Evolutionary conservation across 2,113 vertebrate species (phyloP).

Genomic region (Clarias gariepinus): DNA sequence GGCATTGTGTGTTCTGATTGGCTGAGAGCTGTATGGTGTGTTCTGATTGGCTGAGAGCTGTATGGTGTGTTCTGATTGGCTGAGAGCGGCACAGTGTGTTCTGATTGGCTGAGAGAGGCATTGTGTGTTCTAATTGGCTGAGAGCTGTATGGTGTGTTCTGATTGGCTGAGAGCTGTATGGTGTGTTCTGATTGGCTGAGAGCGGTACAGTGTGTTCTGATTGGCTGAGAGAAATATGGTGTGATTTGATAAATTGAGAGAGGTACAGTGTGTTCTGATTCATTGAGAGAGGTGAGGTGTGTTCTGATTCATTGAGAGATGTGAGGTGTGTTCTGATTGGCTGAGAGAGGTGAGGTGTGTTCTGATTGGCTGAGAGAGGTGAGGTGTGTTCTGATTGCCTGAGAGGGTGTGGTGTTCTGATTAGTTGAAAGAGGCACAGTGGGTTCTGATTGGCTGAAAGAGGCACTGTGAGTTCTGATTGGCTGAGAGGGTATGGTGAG

Average conservation of each 20-base stretch:
- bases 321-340: not conserved
- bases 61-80: not conserved
- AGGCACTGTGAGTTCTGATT: not conserved
- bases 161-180: not conserved
- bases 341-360: not conserved
- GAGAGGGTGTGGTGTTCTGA: too few species aligned
- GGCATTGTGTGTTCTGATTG: not conserved
- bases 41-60: not conserved
- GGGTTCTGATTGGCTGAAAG: not conserved
- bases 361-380: not conserved
- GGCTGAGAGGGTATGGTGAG: not conserved
- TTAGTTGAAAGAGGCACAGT: not conserved
- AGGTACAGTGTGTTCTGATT: not conserved
- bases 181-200: not conserved
- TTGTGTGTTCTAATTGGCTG: too few species aligned
- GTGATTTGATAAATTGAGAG: too few species aligned
- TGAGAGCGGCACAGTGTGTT: not conserved
- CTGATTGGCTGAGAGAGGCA: not conserved
- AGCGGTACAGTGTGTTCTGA: not conserved
- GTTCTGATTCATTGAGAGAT: not conserved
- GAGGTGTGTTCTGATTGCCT: not conserved
- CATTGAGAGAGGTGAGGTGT: not conserved
- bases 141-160: too few species aligned
- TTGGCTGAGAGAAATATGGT: not conserved
- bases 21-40: not conserved